Evolutionary conservation across 2,888 invertebrate species (phyloP), one percentile per base, ranked within the genome.

Genomic region (Agonopterix heracliana): DNA sequence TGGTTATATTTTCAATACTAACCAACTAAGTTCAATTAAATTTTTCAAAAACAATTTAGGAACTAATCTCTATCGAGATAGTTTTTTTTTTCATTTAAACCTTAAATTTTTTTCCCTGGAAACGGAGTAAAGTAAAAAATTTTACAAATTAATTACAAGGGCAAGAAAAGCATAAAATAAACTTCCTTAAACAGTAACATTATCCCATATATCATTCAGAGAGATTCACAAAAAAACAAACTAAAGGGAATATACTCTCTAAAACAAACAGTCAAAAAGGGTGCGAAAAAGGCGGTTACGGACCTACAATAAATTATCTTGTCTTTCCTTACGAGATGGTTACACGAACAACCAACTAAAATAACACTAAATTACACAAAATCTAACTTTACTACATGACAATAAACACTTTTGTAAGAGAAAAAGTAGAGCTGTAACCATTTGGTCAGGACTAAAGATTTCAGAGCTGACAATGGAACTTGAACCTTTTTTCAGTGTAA

Each of bases 301-400:
- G 61, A 66, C 64, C 74, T 59, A 66, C 71, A 67, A 75, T 78
- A 78, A 78, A 77, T 78, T 74, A 78, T 72, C 64, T 75, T 71
- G 66, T 77, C 74, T 65, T 63, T 66, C 65, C 61, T 64, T 63
- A 66, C 65, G 68, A 70, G 70, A 63, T 64, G 68, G 66, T 69
- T 67, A 69, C 67, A 64, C 40, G 63, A 54, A 54, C 53, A 49
- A 50, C 54, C 46, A 44, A 60, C 58, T 40, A 50, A 46, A 49
- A 50, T 41, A 12, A 41, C 12, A 50, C 44, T 38, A 14, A 41
- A 48, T n/a, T 1, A 46, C 50, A 12, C 7, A 45, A 11, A 60
- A 60, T 14, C 34, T 34, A 52, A 60, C 65, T 55, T 48, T 71
- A 61, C 42, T 1, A 4, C 41, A 12, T 45, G 9, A 8, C 0